Evolutionary conservation across 1,140 invertebrate genomes (phyloP).

Genomic region (Holotrichia oblita): DNA sequence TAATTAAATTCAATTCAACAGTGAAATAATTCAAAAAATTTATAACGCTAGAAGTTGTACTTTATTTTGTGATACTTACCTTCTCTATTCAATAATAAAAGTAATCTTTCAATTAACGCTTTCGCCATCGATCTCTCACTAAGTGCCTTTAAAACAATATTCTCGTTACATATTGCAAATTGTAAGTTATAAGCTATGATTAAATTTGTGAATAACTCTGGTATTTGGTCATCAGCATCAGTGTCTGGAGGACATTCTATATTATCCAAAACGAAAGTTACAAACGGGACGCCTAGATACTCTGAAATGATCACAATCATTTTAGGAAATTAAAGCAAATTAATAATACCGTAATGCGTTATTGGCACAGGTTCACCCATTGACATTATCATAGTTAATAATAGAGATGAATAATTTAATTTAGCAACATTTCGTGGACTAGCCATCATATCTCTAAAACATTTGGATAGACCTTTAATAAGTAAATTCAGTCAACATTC

Average conservation of each 20-base stretch:
- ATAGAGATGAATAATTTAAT: slow-evolving; percentile 77
- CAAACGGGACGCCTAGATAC: slow-evolving; percentile 81
- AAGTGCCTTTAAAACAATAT: slow-evolving; percentile 80
- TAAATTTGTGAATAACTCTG: slow-evolving; percentile 84
- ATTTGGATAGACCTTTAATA: not conserved
- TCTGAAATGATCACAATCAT: slow-evolving; percentile 67
- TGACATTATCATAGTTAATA: slow-evolving; percentile 87
- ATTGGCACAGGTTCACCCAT: slow-evolving; percentile 88
- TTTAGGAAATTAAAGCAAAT: not conserved
- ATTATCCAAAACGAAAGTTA: slow-evolving; percentile 79
- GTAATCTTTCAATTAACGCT: slow-evolving; percentile 88
- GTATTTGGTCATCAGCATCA: slow-evolving; percentile 80
- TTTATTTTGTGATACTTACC: slow-evolving; percentile 68
- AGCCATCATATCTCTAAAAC: slow-evolving; percentile 73
- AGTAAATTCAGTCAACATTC: not conserved
- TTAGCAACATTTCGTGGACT: slow-evolving; percentile 76
- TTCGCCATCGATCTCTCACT: slow-evolving; percentile 78
- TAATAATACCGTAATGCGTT: slow-evolving; percentile 76
- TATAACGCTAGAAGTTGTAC: not conserved
- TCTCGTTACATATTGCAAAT: slow-evolving; percentile 73
- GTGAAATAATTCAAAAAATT: not conserved
- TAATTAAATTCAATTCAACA: too few species aligned
- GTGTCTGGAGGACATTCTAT: slow-evolving; percentile 82
- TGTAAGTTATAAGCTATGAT: slow-evolving; percentile 91
- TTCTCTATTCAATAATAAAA: slow-evolving; percentile 88